Evolutionary conservation across 2,888 invertebrate species (phyloP), one percentile per base, ranked within the genome.

Genomic region (Drosophila paranaensis): DNA sequence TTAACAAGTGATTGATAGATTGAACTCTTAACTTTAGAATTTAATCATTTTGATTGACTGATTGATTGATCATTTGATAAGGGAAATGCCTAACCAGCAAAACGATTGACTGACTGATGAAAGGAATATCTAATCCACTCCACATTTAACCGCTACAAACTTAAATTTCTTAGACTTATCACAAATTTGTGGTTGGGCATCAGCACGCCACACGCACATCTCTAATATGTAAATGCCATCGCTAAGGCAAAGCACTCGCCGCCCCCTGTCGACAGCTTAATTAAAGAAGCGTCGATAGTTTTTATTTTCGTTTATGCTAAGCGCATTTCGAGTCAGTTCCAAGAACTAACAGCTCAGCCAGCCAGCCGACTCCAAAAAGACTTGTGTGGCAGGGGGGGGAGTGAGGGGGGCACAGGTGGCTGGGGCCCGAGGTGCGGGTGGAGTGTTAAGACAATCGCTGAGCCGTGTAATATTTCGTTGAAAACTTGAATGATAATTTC

Each of bases 381-480:
- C 25, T 30, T 33, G 39, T n/a, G 25, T 2, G 27, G 8, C 27
- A 27, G 27, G 13, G 14, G 42, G 11, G 1, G 16, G 11, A 6
- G 46, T n/a, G n/a, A n/a, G 1, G 10, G 10, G 4, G 46, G 1
- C 11, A 16, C 33, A 33, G 33, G 33, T 33, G 33, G 33, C 33
- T 33, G 45, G 3, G 13, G 10, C 40, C 9, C 13, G 64, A 16
- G 30, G n/a, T 61, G 25, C 11, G 55, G 54, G 54, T 39, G 43
- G 45, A 39, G 56, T 51, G 42, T 43, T 74, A 55, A 60, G 53
- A 42, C 55, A 64, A 55, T 86, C 70, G 75, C 82, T 81, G 81
- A 81, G 67, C 73, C 82, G 60, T 83, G 83, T 82, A 83, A 82
- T 82, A 70, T 78, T 77, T 68, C 65, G 58, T 63, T 75, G 55